Evolutionary conservation across 2,113 vertebrate genomes (phyloP).

Genomic region (Peromyscus polionotus): DNA sequence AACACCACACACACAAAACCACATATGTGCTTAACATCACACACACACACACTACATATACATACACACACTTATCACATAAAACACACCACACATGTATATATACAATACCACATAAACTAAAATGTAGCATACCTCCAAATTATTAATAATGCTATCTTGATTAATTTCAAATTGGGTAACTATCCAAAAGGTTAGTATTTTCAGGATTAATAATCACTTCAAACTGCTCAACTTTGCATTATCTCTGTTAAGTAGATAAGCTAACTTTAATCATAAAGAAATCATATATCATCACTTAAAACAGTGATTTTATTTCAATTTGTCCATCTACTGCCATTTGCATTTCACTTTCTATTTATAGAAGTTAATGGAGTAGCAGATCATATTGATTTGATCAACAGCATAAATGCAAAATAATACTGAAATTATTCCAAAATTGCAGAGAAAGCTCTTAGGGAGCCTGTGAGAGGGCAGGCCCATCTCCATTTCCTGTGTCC

Average conservation of each 20-base stretch:
- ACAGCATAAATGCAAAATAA: not conserved
- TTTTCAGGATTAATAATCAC: constrained; percentile 28
- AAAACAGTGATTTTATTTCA: constrained; percentile 8
- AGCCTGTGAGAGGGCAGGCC: not conserved
- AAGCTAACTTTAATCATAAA: constrained; percentile 48
- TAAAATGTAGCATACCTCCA: not conserved
- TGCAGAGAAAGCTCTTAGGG: not conserved
- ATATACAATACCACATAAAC: not conserved
- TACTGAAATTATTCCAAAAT: constrained; percentile 1
- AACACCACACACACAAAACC: not conserved
- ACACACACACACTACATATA: not conserved
- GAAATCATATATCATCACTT: not conserved
- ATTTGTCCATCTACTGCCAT: constrained; percentile 23
- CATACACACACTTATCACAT: not conserved
- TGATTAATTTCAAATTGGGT: constrained; percentile 32
- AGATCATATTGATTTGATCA: not conserved
- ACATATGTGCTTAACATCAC: not conserved
- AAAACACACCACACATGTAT: not conserved
- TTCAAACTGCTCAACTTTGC: not conserved
- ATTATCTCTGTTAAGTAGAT: constrained; percentile 11
- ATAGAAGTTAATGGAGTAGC: not conserved
- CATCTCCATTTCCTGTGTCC: not conserved
- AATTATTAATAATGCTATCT: constrained; percentile 43
- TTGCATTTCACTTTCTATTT: constrained; percentile 29
- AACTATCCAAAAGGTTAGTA: constrained; percentile 3